Conservation (phyloP, 2,888 invertebrate genomes). For the Drosophila histrio region DNA sequence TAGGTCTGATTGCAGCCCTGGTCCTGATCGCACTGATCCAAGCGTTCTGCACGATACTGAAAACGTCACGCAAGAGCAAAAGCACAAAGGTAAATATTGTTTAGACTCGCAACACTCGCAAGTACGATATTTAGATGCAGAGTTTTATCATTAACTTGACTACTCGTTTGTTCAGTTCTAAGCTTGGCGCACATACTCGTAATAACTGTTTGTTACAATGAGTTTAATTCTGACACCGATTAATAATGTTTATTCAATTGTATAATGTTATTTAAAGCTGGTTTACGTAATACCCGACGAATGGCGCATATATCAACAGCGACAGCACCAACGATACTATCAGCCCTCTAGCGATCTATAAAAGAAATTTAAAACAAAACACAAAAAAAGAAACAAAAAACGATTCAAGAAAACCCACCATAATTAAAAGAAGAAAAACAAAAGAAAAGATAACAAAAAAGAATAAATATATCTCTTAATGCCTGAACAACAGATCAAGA, state of each 20-base stretch:
- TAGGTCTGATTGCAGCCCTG: conserved; percentile 92
- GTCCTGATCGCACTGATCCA: conserved; percentile 92
- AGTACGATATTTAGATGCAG: conserved; percentile 1
- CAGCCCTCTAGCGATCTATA: conserved; percentile 84
- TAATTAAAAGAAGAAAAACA: conserved; percentile 4
- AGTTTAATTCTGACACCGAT: conserved; percentile 34
- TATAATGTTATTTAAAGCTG: conserved; percentile 81
- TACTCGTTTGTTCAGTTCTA: conserved; percentile 29
- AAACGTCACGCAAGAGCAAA: conserved; percentile 86
- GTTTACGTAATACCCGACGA: conserved; percentile 84
- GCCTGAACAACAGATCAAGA: conserved; percentile 44
- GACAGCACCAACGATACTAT: conserved; percentile 83
- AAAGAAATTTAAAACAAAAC: conserved; percentile 17
- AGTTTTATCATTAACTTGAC: conserved; percentile 31
- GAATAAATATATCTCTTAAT: conserved; percentile 28
- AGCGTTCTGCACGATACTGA: conserved; percentile 92
- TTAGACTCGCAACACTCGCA: not conserved
- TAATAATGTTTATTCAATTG: conserved; percentile 60
- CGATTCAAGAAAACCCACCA: conserved; percentile 54
- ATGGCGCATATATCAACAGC: conserved; percentile 84
- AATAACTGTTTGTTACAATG: conserved; percentile 3
- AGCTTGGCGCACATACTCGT: conserved; percentile 32
- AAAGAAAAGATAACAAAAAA: not conserved
- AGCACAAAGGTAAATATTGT: conserved; percentile 88
- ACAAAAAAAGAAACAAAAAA: not conserved